A percentile compares a stretch with the other conserved stretches of the same genome.
These are phyloP conservation scores for Amazona guildingii DNA, from an alignment of 2,113 vertebrate species.

Conservation along the genomic window DNA sequence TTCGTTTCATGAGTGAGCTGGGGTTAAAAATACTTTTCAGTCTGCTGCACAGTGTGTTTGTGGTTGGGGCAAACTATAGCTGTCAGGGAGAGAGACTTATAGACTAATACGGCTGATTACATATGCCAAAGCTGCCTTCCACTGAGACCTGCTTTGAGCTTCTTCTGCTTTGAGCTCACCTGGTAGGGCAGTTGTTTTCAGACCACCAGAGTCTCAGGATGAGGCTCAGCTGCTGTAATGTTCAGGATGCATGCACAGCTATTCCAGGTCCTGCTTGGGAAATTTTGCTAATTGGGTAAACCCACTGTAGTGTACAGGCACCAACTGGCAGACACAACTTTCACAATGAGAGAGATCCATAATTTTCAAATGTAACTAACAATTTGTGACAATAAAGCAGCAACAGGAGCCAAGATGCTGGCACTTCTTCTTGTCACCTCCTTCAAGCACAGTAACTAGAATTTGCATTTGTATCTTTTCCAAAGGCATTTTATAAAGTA, in stretches of 20 bases:
- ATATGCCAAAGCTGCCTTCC: not conserved
- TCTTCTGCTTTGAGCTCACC: not conserved
- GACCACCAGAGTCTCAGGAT: not conserved
- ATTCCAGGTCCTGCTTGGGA: slow-evolving; percentile 37
- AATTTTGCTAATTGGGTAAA: slow-evolving; percentile 55
- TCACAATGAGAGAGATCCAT: slow-evolving; percentile 35
- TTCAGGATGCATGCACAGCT: not conserved
- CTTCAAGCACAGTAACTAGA: slow-evolving; percentile 30
- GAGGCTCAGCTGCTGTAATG: not conserved
- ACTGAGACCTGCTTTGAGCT: not conserved
- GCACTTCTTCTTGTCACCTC: slow-evolving; percentile 43
- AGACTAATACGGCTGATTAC: not conserved
- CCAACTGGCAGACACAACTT: slow-evolving; percentile 58
- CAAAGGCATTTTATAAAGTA: slow-evolving; percentile 42
- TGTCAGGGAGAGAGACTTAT: not conserved
- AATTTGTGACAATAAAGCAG: slow-evolving; percentile 64
- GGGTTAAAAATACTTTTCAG: not conserved
- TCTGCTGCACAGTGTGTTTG: not conserved
- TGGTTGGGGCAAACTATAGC: not conserved
- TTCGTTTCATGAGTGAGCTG: not conserved
- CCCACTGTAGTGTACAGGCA: slow-evolving; percentile 40
- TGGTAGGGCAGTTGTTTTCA: not conserved
- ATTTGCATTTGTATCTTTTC: slow-evolving; percentile 57
- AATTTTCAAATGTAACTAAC: slow-evolving; percentile 69
- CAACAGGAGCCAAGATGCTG: slow-evolving; percentile 52